These are phyloP conservation scores for Liodrosophila aerea DNA, from an alignment of 2,888 invertebrate genomes.

Conservation along the genomic window DNA sequence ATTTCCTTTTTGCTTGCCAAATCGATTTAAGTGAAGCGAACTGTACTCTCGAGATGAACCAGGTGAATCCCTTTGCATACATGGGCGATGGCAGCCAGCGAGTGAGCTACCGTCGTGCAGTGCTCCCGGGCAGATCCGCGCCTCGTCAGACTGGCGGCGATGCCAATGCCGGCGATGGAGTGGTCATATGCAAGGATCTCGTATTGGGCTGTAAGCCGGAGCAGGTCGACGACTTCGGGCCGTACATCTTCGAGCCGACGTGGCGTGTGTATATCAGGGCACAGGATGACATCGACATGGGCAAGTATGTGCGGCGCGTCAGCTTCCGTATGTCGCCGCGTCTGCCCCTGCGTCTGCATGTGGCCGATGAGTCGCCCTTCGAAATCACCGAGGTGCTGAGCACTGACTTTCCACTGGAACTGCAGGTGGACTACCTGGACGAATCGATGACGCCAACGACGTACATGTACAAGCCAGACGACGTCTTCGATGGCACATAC, in stretches of 20 bases:
- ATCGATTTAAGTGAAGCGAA: slow-evolving; percentile 4
- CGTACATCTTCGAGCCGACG: slow-evolving; percentile 53
- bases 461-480: slow-evolving; percentile 51
- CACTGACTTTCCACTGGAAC: slow-evolving; percentile 42
- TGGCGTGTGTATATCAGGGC: slow-evolving; percentile 57
- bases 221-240: slow-evolving; percentile 43
- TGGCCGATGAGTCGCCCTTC: slow-evolving; percentile 43
- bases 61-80: slow-evolving; percentile 1
- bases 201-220: slow-evolving; percentile 57
- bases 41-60: too few relatives aligned
- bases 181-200: slow-evolving; percentile 49
- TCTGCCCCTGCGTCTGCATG: slow-evolving; percentile 50
- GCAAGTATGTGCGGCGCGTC: slow-evolving; percentile 49
- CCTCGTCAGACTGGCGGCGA: slow-evolving; percentile 1
- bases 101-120: slow-evolving; percentile 30
- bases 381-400: slow-evolving; percentile 56
- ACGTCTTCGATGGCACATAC: slow-evolving; percentile 40
- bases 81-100: slow-evolving; percentile 29
- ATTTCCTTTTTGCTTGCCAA: too few relatives aligned
- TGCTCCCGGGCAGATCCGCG: neutral
- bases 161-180: slow-evolving; percentile 23
- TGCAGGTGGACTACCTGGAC: slow-evolving; percentile 47
- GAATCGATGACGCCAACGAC: slow-evolving; percentile 54
- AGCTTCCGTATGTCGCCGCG: slow-evolving; percentile 57
- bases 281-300: slow-evolving; percentile 40